These are phyloP conservation scores for Ashinkailepas kermadecensis DNA, from an alignment of 2,888 invertebrate species.

Conservation along the genomic window DNA sequence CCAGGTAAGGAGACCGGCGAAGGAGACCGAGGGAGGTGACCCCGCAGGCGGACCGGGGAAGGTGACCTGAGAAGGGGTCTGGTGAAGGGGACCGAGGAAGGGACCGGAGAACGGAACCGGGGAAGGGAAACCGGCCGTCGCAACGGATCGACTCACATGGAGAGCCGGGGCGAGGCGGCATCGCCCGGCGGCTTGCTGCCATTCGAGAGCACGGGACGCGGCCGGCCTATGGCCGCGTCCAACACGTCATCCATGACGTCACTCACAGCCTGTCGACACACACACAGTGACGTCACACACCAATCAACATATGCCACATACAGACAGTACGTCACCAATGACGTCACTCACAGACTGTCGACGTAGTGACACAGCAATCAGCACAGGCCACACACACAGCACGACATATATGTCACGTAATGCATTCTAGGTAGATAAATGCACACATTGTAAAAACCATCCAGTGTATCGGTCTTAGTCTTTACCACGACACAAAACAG, in stretches of 20 bases:
- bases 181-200: background rate
- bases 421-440: too few species aligned
- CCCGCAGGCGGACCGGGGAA: too few species aligned
- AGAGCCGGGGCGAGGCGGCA: background rate
- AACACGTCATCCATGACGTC: slow-evolving; percentile 38
- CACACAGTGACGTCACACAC: slow-evolving; percentile 50
- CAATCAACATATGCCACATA: slow-evolving; percentile 27
- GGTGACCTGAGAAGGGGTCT: too few species aligned
- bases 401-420: too few species aligned
- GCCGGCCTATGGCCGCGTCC: slow-evolving; percentile 36
- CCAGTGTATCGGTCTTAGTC: too few species aligned
- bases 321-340: slow-evolving; percentile 53
- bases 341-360: slow-evolving; percentile 60
- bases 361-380: slow-evolving; percentile 43
- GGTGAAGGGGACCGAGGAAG: too few species aligned
- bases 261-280: slow-evolving; percentile 35
- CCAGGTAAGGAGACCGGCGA: too few species aligned
- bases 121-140: too few species aligned
- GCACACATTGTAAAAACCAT: too few species aligned
- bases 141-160: background rate
- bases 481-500: too few species aligned
- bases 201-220: slow-evolving; percentile 25
- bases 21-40: too few species aligned
- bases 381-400: slow-evolving; percentile 25
- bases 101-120: too few species aligned